phyloP scores from a whole-genome alignment of 2,888 invertebrate genomes.

The Hyppa rectilinea region DNA sequence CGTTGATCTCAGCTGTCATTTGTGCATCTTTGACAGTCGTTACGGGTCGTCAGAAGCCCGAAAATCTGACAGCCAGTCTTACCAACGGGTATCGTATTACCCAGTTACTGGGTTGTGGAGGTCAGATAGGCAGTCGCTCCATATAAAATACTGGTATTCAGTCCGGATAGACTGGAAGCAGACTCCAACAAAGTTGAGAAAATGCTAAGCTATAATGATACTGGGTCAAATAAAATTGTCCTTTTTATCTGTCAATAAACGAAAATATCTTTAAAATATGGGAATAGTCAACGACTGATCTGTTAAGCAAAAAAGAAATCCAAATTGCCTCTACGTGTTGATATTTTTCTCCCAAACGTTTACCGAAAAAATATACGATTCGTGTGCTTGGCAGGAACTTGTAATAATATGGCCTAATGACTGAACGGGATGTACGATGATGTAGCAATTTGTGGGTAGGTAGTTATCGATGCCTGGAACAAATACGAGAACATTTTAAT shows the following conservation, averaged over 20 bases:
- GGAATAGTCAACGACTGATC: neutral
- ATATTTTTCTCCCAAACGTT: neutral
- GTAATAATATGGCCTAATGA: slow-evolving; percentile 33
- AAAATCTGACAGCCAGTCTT: too few relatives aligned
- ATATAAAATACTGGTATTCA: too few relatives aligned
- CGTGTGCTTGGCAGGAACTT: slow-evolving; percentile 14
- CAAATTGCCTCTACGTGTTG: neutral
- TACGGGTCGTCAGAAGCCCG: too few relatives aligned
- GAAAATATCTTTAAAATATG: neutral
- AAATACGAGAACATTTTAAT: slow-evolving; percentile 10
- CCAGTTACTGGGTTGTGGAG: too few relatives aligned
- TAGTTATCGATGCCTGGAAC: slow-evolving; percentile 25
- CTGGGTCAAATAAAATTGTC: neutral
- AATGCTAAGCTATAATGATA: too few relatives aligned
- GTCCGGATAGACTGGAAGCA: too few relatives aligned
- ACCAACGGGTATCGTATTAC: too few relatives aligned
- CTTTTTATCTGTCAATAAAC: neutral
- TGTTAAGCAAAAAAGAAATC: neutral
- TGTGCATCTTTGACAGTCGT: too few relatives aligned
- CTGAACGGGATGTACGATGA: slow-evolving; percentile 23
- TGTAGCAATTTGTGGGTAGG: slow-evolving; percentile 35
- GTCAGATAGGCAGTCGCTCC: too few relatives aligned
- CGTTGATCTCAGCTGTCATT: too few relatives aligned
- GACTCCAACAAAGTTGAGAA: too few relatives aligned
- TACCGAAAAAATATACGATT: slow-evolving; percentile 14